Evolutionary conservation across 2,888 invertebrate species (phyloP).

Genomic region (Trachelus tabidus): DNA sequence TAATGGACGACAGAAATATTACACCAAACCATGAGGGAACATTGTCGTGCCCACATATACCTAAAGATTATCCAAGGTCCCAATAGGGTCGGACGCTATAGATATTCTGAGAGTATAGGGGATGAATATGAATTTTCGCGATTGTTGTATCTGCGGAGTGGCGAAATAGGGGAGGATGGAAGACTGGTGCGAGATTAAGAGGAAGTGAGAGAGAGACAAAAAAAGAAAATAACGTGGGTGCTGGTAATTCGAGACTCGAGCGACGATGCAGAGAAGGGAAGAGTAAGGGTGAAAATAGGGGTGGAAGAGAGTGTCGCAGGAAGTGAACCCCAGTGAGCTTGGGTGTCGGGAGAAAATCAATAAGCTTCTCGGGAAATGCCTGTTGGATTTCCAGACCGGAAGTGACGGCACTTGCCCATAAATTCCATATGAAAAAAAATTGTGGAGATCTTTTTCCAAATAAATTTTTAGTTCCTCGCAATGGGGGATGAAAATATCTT

Average conservation of each 20-base stretch:
- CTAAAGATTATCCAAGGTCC: neutral
- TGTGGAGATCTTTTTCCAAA: neutral
- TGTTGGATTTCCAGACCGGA: neutral
- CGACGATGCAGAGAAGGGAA: slow-evolving; percentile 18
- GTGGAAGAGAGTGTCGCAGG: slow-evolving; percentile 37
- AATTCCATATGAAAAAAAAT: neutral
- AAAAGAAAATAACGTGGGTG: slow-evolving; percentile 9
- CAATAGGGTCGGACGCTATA: neutral
- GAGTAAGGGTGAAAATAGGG: neutral
- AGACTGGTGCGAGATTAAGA: neutral
- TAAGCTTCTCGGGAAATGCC: slow-evolving; percentile 8
- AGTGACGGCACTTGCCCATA: neutral
- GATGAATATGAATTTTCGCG: slow-evolving; percentile 2
- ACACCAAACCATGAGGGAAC: slow-evolving; percentile 1
- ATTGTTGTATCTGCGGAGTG: slow-evolving; percentile 9
- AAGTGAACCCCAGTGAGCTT: slow-evolving; percentile 44
- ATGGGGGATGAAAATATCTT: too few species aligned
- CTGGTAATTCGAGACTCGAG: slow-evolving; percentile 43
- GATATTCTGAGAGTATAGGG: neutral
- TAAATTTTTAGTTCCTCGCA: neutral
- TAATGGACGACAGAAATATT: slow-evolving; percentile 8
- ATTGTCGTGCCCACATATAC: neutral
- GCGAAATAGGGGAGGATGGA: neutral
- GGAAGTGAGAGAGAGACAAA: slow-evolving; percentile 1
- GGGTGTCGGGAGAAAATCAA: slow-evolving; percentile 24